Base-by-base conservation (phyloP, 2,113 vertebrate genomes). In the Boleophthalmus pectinirostris region DNA sequence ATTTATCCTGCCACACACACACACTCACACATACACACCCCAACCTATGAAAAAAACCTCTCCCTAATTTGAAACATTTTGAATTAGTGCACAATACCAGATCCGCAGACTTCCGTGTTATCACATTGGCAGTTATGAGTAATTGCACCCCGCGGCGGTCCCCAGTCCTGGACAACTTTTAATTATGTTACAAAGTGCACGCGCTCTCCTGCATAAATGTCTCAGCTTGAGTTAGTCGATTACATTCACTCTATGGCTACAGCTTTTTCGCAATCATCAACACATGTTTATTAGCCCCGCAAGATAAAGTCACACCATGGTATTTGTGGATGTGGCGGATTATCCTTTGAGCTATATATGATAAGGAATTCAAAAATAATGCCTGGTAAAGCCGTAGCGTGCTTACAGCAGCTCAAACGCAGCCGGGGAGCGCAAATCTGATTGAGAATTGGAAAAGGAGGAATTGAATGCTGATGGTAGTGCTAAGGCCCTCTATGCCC, bases 161-260 rank as follows among this genome's bases (percentile, higher is more conserved):
- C 84, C 70, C 85, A 60, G 69, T 81, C 79, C 74, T 76, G 80
- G 80, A 90, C 87, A 86, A 88, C 89, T 90, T 92, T 92, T 90
- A 92, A 92, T 91, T 90, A 91, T 89, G 86, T 90, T 87, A 90
- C 87, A 89, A 90, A 83, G 86, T 83, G 79, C 75, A 84, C 82
- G 73, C 73, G 85, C 84, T 83, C 80, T 80, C 72, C 79, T 69
- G 84, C 78, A 88, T 86, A 85, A 83, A 85, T 82, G 77, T 79
- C 87, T 89, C 79, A 14, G 51, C 78, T 81, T 74, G 76, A 85
- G 82, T 84, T 69, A 14, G 81, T 68, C 49, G 35, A 87, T 90
- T 86, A 76, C 75, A 68, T 75, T 58, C 70, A 33, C 60, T 75
- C 77, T 68, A 38, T 82, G 60, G 51, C 43, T 20, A 47, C 46